Conservation (phyloP, 2,113 vertebrate species). For the Ophiodon elongatus region DNA sequence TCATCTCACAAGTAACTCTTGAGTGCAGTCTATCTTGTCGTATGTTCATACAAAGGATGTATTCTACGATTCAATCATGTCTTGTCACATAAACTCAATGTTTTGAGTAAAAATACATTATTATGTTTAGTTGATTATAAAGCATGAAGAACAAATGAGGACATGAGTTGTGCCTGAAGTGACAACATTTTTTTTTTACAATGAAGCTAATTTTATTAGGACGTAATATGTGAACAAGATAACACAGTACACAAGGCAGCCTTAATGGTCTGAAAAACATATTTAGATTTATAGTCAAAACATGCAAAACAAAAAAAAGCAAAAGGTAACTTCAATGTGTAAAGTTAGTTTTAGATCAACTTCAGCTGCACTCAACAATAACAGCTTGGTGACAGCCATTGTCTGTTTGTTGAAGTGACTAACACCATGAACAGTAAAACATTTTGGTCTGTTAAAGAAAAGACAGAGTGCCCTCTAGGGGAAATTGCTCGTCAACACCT, state of each 20-base stretch:
- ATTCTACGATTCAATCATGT: background rate
- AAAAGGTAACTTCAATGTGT: background rate
- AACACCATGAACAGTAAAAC: background rate
- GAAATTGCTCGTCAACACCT: constrained; percentile 5
- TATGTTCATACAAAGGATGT: background rate
- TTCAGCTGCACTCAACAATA: background rate
- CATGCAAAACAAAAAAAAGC: background rate
- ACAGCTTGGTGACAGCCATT: background rate
- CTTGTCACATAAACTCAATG: background rate
- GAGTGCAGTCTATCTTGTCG: background rate
- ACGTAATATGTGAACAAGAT: background rate
- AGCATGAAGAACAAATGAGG: background rate
- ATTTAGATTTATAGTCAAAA: background rate
- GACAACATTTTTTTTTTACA: background rate
- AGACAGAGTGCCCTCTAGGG: constrained; percentile 35
- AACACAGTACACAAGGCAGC: too few species aligned
- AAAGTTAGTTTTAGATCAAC: background rate
- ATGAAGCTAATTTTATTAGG: background rate
- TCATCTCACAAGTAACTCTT: background rate
- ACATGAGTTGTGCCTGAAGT: too few species aligned
- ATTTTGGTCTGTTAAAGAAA: background rate
- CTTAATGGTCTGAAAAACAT: background rate
- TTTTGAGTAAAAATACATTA: background rate
- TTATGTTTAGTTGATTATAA: background rate
- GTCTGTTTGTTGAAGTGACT: background rate